Base-by-base conservation (phyloP, 92 coral and sea anemone genomes). In the Anthopleura xanthogrammica region DNA sequence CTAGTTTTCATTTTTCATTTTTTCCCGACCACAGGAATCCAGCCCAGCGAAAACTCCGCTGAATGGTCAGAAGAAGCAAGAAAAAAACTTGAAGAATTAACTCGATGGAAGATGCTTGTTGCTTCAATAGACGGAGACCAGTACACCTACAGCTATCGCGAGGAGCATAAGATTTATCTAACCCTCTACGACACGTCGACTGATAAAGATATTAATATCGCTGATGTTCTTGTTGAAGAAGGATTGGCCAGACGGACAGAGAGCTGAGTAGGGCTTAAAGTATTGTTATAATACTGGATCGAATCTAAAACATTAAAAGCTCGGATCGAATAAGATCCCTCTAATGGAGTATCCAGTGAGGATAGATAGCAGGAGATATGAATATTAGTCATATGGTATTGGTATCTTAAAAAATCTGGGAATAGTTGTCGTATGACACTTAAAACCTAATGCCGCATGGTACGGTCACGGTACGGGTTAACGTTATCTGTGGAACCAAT, bases 61-160 rank as follows among this genome's bases (percentile, higher is more conserved):
- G 92, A 90, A 75, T 97, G 99, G 99, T 79, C 92, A 40, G 88
- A 87, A 57, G 90, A 94, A 79, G 94, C 94, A 57, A 73, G 72
- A 0, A 82, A 74, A 57, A 83, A 92, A 55, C 92, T 97, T 83
- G 90, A 79, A 77, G 88, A 92, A 40, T 88, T 90, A 57, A 65
- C 89, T 1, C 60, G 65, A 5, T 77, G 78, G 58, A 93, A 90
- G 75, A 89, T 86, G 82, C 87, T 97, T 9, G 98, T 97, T 9
- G 97, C 93, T 12, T 87, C 87, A 57, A 89, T 93, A 19, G 89
- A 82, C 41, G 94, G 93, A 17, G 93, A 80, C 79, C 83, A 85
- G 68, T 84, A 85, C 39, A 41, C 65, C 14, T 83, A 76, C 52
- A 80, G 80, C 1, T 79, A 86, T 41, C 79, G 86, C 41, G 98